phyloP scores from a whole-genome alignment of 2,888 invertebrate genomes.

The Thera britannica region DNA sequence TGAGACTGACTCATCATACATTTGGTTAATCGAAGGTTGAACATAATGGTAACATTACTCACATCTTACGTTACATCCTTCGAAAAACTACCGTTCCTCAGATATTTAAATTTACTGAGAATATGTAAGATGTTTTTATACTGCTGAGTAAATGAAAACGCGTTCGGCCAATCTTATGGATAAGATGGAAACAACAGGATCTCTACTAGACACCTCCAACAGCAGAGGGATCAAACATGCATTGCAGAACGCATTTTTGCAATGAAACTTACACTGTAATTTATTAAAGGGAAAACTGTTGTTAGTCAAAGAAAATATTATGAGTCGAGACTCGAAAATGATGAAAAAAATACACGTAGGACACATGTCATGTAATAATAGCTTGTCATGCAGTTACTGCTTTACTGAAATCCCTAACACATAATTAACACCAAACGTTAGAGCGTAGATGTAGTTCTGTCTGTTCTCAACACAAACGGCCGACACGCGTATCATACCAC shows the following conservation, averaged over 20 bases:
- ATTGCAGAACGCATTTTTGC: too few relatives aligned
- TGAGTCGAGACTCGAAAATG: too few relatives aligned
- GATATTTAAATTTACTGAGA: constrained; percentile 6
- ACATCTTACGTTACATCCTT: constrained; percentile 29
- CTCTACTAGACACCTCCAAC: too few relatives aligned
- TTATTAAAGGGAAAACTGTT: too few relatives aligned
- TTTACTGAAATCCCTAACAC: not conserved
- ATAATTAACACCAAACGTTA: constrained; percentile 5
- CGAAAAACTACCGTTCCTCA: constrained; percentile 19
- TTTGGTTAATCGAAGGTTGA: constrained; percentile 79
- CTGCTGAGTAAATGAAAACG: too few relatives aligned
- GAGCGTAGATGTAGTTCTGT: not conserved
- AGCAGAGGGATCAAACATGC: too few relatives aligned
- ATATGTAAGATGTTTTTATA: not conserved
- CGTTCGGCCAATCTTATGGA: too few relatives aligned
- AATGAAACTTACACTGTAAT: too few relatives aligned
- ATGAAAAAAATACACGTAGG: too few relatives aligned
- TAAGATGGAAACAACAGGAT: too few relatives aligned
- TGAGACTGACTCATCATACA: constrained; percentile 70
- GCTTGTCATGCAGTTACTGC: not conserved
- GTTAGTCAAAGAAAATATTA: too few relatives aligned
- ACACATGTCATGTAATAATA: not conserved
- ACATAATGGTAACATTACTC: constrained; percentile 38
- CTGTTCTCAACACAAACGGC: constrained; percentile 5
- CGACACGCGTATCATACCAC: constrained; percentile 7